These are phyloP conservation scores for Dendrocincla fuliginosa DNA, from an alignment of 2,797 vertebrate species.

Conservation along the genomic window DNA sequence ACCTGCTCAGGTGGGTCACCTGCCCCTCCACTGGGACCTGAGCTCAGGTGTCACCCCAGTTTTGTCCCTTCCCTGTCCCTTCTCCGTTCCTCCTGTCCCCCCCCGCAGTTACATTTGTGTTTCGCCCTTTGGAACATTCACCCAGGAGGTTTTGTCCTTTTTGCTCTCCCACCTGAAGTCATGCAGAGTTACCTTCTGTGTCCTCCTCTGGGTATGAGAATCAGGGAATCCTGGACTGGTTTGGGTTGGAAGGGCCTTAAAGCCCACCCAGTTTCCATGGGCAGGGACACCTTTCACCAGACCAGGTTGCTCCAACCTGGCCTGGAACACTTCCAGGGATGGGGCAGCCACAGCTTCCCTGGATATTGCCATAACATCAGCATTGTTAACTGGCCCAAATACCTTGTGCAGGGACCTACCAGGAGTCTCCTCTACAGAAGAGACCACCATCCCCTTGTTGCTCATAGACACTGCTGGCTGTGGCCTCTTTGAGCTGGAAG, in stretches of 20 bases:
- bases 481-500: slow-evolving; percentile 89
- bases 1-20: slow-evolving; percentile 85
- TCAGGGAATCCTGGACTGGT: not conserved
- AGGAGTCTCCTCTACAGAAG: slow-evolving; percentile 82
- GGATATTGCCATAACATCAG: not conserved
- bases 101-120: rapidly evolving
- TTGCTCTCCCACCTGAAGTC: too few species aligned
- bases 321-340: not conserved
- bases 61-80: not conserved
- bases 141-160: not conserved
- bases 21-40: rapidly evolving
- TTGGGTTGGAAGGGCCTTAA: not conserved
- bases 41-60: not conserved
- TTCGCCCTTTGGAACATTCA: rapidly evolving
- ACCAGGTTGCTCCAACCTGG: not conserved
- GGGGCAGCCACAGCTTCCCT: not conserved
- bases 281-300: not conserved
- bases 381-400: not conserved
- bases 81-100: not conserved
- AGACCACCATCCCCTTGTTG: slow-evolving; percentile 85
- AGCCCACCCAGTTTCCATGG: not conserved
- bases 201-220: not conserved
- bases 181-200: not conserved
- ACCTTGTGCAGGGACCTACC: slow-evolving; percentile 83
- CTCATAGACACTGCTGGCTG: slow-evolving; percentile 93